Evolutionary conservation across 2,113 vertebrate genomes (phyloP), one percentile per base, ranked within the genome.

Genomic region (Motacilla alba): DNA sequence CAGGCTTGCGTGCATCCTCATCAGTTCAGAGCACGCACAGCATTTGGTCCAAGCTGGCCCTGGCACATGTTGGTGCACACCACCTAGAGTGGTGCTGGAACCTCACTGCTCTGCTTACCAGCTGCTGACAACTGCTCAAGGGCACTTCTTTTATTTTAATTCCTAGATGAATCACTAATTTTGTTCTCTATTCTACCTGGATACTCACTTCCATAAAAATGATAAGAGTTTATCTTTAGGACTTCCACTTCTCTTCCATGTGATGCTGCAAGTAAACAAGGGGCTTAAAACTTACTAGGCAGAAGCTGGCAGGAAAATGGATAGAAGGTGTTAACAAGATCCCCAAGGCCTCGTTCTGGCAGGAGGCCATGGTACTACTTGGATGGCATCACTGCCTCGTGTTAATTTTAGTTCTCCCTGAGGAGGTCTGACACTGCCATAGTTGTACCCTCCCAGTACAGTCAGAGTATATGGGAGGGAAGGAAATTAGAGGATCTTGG

Each of bases 1-100:
- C 7, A 35, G 41, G 35, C 30, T 44, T 13, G 5, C 0, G 0
- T 24, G 18, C 18, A 55, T 24, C 14, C 30, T 59, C 7, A 47
- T 14, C 23, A 17, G 31, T 5, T 70, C 39, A 55, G 18, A 73
- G 39, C 35, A 37, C 7, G 6, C 0, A 2, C 30, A 44, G 41
- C 0, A 0, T 26, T 55, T 35, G 10, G 31, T 62, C 53, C 22
- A 44, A n/a, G 21, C 46, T 81, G n/a, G 7, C 6, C 26, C 22
- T 43, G 43, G 35, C 53, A 33, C 31, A 10, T 0, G 2, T 4
- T 4, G 1, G 20, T 23, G 23, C 13, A n/a, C 1, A 7, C 3
- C 43, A 80, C 30, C 12, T 2, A 0, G 35, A 84, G 33, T 5
- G 12, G 19, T 0, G 1, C 30, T 62, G 60, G 16, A 43, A 16